phyloP scores from a whole-genome alignment of 2,888 invertebrate species.

The Hanleya hanleyi region DNA sequence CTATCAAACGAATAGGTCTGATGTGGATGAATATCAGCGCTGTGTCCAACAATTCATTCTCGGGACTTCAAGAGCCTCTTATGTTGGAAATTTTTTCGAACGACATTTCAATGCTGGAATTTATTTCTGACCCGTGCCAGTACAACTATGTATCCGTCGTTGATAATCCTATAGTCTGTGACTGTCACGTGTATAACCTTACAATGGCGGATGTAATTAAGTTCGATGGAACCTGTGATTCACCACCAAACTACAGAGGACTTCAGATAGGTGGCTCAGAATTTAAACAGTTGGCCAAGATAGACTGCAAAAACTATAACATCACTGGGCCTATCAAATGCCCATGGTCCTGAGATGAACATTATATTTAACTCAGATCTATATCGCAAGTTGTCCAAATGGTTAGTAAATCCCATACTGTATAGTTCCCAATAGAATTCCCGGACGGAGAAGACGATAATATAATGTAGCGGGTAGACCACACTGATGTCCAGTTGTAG shows the following conservation, averaged over 20 bases:
- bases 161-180: conserved; percentile 4
- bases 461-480: too few species aligned
- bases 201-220: neutral
- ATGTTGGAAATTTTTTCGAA: neutral
- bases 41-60: neutral
- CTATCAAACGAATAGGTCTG: neutral
- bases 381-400: too few species aligned
- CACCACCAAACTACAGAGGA: neutral
- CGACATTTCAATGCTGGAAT: neutral
- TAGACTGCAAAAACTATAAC: neutral
- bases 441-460: too few species aligned
- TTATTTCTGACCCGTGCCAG: neutral
- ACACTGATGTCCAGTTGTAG: too few species aligned
- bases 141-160: neutral
- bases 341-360: neutral
- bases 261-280: neutral
- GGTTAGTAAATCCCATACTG: too few species aligned
- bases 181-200: conserved; percentile 4
- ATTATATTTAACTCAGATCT: too few species aligned
- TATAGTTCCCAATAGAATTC: too few species aligned
- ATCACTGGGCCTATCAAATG: neutral
- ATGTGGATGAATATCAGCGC: conserved; percentile 5
- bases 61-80: neutral
- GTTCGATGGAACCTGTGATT: conserved; percentile 2
- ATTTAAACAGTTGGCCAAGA: neutral